Conservation (phyloP, 2,797 vertebrate species). For the Muraenolepis orangiensis region DNA sequence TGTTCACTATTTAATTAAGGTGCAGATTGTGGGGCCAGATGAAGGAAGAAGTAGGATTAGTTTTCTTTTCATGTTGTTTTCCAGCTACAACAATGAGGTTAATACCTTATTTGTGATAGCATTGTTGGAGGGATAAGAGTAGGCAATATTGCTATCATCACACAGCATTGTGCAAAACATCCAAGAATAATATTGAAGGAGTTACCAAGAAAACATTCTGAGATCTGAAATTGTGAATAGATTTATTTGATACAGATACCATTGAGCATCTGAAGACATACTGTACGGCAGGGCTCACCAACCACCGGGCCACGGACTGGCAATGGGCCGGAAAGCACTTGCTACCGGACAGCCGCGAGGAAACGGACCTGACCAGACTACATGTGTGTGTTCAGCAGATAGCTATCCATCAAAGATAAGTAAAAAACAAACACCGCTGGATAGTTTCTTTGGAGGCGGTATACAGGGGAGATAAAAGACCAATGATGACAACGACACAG, state of each 20-base stretch:
- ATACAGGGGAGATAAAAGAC: no score
- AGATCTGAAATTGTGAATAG: background rate
- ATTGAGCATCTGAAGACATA: background rate
- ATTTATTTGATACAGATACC: background rate
- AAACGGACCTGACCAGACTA: no score
- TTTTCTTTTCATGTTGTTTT: background rate
- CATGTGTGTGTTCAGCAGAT: no score
- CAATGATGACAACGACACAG: no score
- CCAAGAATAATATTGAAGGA: background rate
- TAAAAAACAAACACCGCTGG: no score
- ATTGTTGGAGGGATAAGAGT: background rate
- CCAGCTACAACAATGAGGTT: background rate
- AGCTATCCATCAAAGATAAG: no score
- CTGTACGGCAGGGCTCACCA: no score
- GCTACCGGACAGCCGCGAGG: no score
- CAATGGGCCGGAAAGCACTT: no score
- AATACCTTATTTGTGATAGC: background rate
- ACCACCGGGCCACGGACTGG: no score
- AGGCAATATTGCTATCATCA: background rate
- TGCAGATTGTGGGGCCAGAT: slow-evolving; percentile 13
- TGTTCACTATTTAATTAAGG: slow-evolving; percentile 34
- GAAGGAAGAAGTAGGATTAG: background rate
- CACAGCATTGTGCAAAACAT: background rate
- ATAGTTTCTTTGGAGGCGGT: no score
- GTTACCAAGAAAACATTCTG: background rate